Conservation (phyloP, 1,140 invertebrate genomes). For the Chironomus striatipennis region DNA sequence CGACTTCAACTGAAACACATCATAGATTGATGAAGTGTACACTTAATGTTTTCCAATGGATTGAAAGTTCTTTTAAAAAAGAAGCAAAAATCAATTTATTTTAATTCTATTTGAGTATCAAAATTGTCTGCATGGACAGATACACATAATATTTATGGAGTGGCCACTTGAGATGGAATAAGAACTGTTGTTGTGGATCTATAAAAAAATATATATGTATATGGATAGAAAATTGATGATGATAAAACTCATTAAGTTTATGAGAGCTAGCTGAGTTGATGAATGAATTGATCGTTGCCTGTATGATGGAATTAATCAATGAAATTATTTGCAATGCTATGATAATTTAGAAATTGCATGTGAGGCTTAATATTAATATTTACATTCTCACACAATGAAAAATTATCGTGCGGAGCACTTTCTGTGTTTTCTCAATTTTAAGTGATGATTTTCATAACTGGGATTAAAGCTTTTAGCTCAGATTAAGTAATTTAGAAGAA, state of each 20-base stretch:
- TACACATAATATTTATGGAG: neutral
- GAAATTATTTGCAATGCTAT: no score
- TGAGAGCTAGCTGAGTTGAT: neutral
- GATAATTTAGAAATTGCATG: neutral
- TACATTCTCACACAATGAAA: no score
- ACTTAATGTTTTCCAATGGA: neutral
- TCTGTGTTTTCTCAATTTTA: no score
- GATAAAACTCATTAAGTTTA: slow-evolving; percentile 14
- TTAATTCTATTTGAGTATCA: slow-evolving; percentile 22
- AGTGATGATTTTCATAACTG: no score
- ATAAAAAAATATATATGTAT: no score
- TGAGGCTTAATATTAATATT: neutral
- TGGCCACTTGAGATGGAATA: neutral
- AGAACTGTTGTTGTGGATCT: neutral
- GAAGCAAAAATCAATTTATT: slow-evolving; percentile 22
- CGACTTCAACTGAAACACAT: slow-evolving; percentile 12
- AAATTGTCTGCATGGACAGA: neutral
- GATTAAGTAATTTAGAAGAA: no score
- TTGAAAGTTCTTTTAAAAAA: neutral
- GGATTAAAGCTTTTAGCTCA: no score
- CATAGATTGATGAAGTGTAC: slow-evolving; percentile 19
- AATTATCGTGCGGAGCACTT: no score
- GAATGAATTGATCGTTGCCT: neutral
- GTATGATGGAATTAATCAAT: neutral
- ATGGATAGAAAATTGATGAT: neutral